Percentiles rank a stretch among this genome's conserved stretches.
These are phyloP conservation scores for Nymphalis urticae DNA, from an alignment of 2,888 invertebrate species.

Conservation along the genomic window DNA sequence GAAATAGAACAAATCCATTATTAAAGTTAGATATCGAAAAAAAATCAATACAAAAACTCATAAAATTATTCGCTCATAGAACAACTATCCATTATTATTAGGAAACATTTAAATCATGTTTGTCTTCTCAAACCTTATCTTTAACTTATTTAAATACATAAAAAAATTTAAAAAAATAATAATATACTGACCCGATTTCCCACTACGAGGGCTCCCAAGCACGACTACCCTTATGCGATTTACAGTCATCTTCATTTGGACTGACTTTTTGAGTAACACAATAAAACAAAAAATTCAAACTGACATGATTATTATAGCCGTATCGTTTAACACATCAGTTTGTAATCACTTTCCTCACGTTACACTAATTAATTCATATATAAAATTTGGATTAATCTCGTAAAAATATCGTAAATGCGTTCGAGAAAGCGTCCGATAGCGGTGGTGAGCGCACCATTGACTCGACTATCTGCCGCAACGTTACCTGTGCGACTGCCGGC, in stretches of 20 bases:
- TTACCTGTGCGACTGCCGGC: constrained; percentile 73
- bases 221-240: constrained; percentile 91
- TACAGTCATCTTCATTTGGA: constrained; percentile 86
- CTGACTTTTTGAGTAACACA: constrained; percentile 51
- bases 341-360: constrained; percentile 56
- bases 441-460: constrained; percentile 41
- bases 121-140: no score
- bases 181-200: constrained; percentile 87
- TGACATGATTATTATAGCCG: constrained; percentile 51
- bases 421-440: constrained; percentile 57
- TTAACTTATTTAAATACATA: neutral
- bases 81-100: no score
- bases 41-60: no score
- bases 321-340: constrained; percentile 50
- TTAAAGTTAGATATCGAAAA: no score
- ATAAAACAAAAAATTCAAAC: constrained; percentile 53
- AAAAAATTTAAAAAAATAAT: neutral
- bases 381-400: constrained; percentile 36
- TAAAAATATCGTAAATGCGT: constrained; percentile 71
- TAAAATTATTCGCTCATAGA: no score
- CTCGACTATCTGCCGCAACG: constrained; percentile 65
- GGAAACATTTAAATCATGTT: no score
- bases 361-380: constrained; percentile 49
- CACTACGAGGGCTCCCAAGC: constrained; percentile 88
- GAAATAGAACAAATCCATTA: no score